phyloP scores from a whole-genome alignment of 2,113 vertebrate species.

The Chunga burmeisteri region DNA sequence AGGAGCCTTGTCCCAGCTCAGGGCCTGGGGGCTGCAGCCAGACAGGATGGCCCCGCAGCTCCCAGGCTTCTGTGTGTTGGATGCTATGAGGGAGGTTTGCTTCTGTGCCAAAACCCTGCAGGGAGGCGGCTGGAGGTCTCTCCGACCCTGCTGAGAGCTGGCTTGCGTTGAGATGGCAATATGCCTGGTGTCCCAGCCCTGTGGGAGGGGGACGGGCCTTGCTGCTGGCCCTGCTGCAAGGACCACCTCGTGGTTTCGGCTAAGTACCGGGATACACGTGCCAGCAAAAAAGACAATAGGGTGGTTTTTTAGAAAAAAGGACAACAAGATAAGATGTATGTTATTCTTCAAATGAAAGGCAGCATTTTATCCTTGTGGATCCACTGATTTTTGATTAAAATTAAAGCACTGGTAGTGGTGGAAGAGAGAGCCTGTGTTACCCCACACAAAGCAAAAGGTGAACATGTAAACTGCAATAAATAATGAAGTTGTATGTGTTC shows the following conservation, averaged over 20 bases:
- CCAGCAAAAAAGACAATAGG: not conserved
- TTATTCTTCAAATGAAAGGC: not conserved
- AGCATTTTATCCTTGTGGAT: not conserved
- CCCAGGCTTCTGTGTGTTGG: fast-evolving
- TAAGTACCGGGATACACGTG: fast-evolving
- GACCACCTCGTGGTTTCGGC: fast-evolving
- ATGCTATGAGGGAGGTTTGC: fast-evolving
- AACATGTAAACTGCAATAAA: not conserved
- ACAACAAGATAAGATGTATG: not conserved
- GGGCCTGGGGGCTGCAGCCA: not conserved
- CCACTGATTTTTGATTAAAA: not conserved
- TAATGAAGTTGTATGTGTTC: fast-evolving
- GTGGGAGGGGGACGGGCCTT: fast-evolving
- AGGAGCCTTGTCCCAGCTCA: fast-evolving
- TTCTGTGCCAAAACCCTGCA: not conserved
- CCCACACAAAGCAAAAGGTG: not conserved
- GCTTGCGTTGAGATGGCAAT: fast-evolving
- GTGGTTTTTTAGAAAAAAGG: not conserved
- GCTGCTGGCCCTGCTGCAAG: fast-evolving
- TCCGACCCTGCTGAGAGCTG: fast-evolving
- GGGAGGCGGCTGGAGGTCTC: not conserved
- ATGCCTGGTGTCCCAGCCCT: fast-evolving
- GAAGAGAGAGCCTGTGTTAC: not conserved
- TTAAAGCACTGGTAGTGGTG: not conserved
- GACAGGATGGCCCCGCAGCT: fast-evolving